phyloP scores from a whole-genome alignment of 2,113 vertebrate species.

The Melanotaenia duboulayi region DNA sequence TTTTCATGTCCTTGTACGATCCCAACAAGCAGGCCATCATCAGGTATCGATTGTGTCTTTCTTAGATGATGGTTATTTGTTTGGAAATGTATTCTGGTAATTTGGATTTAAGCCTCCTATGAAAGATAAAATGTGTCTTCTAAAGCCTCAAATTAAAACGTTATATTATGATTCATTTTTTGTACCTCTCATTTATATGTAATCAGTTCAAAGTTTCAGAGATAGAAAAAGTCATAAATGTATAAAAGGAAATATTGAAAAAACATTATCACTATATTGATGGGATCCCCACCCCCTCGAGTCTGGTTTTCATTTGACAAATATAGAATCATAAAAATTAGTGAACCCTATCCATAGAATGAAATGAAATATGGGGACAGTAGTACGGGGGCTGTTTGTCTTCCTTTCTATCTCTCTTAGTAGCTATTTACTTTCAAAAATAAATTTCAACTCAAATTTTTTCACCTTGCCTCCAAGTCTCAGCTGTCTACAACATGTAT shows the following conservation, averaged over 20 bases:
- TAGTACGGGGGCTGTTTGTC: background rate
- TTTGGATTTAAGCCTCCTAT: background rate
- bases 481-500: slow-evolving; percentile 1
- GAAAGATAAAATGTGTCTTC: background rate
- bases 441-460: background rate
- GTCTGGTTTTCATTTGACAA: background rate
- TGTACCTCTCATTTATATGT: background rate
- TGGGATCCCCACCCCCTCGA: too few species aligned
- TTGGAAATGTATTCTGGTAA: slow-evolving; percentile 5
- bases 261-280: too few species aligned
- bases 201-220: background rate
- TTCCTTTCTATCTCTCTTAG: background rate
- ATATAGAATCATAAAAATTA: background rate
- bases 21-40: slow-evolving; percentile 90
- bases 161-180: background rate
- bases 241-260: too few species aligned
- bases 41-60: slow-evolving; percentile 80
- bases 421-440: background rate
- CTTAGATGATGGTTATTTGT: background rate
- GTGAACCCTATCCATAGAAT: background rate
- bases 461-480: background rate
- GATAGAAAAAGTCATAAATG: background rate
- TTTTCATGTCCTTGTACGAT: slow-evolving; percentile 98
- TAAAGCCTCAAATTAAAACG: background rate
- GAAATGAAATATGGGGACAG: background rate